Percentiles rank a stretch among this genome's conserved stretches.
Conservation (phyloP, 1,140 invertebrate species). For the Drosophila bifasciata region DNA sequence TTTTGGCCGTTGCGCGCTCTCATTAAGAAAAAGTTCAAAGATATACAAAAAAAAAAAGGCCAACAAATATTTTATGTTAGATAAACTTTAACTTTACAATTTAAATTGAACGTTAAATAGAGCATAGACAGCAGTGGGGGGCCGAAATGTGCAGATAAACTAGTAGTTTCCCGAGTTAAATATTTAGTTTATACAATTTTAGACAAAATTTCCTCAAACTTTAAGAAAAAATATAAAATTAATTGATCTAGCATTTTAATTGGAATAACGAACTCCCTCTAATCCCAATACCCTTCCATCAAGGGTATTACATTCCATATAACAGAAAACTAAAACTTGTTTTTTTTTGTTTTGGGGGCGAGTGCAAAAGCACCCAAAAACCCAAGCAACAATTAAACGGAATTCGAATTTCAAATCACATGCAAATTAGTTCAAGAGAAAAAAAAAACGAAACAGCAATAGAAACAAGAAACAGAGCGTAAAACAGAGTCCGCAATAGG, state of each 20-base stretch:
- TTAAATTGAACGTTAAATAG: no score
- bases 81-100: neutral
- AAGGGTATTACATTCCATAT: no score
- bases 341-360: slow-evolving; percentile 16
- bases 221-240: neutral
- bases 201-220: slow-evolving; percentile 4
- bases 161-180: no score
- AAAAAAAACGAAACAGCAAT: no score
- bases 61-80: slow-evolving; percentile 15
- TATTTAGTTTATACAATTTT: no score
- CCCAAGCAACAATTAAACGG: slow-evolving; percentile 7
- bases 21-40: neutral
- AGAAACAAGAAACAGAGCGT: no score
- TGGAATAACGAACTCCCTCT: no score
- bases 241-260: no score
- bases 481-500: neutral
- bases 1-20: slow-evolving; percentile 1
- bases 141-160: neutral
- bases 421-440: slow-evolving; percentile 5
- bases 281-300: no score
- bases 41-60: slow-evolving; percentile 1
- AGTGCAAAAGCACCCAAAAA: slow-evolving; percentile 29
- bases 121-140: no score
- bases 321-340: slow-evolving; percentile 26
- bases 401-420: slow-evolving; percentile 27